Percentiles rank a stretch among this genome's conserved stretches.
Conservation (phyloP, 1,140 invertebrate genomes). For the Zeugodacus cucurbitae region DNA sequence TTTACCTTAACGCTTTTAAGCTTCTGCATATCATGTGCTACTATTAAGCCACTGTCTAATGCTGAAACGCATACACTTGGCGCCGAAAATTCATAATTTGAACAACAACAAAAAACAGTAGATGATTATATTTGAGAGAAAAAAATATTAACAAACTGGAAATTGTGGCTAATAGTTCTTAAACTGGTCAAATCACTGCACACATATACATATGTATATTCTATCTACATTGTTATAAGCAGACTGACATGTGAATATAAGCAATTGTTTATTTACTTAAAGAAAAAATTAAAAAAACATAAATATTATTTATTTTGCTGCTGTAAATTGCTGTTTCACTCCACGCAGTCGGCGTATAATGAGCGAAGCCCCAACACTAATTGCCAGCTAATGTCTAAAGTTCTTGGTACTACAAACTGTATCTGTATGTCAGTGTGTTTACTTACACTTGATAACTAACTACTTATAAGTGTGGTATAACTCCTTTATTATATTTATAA, state of each 20-base stretch:
- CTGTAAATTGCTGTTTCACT: not conserved
- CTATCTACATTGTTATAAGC: too few species aligned
- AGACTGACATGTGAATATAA: too few species aligned
- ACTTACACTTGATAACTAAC: not conserved
- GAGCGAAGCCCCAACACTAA: not conserved
- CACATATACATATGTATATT: too few species aligned
- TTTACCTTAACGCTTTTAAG: not conserved
- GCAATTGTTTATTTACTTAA: not conserved
- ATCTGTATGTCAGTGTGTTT: not conserved
- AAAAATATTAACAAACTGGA: not conserved
- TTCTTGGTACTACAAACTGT: not conserved
- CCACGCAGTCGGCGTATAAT: not conserved
- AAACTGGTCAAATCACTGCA: not conserved
- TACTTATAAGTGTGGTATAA: not conserved
- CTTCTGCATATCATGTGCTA: not conserved
- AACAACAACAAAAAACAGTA: too few species aligned
- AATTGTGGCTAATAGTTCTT: not conserved
- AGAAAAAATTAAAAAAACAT: too few species aligned
- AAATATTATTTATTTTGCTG: not conserved
- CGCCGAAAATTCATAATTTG: not conserved
- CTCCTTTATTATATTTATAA: not conserved
- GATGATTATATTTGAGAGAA: too few species aligned
- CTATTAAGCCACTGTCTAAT: not conserved
- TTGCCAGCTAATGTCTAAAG: not conserved
- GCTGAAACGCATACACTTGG: not conserved